Evolutionary conservation across 35 echinoderm and acorn worm species (phyloP).

Genomic region (Holothuria glaberrima): DNA sequence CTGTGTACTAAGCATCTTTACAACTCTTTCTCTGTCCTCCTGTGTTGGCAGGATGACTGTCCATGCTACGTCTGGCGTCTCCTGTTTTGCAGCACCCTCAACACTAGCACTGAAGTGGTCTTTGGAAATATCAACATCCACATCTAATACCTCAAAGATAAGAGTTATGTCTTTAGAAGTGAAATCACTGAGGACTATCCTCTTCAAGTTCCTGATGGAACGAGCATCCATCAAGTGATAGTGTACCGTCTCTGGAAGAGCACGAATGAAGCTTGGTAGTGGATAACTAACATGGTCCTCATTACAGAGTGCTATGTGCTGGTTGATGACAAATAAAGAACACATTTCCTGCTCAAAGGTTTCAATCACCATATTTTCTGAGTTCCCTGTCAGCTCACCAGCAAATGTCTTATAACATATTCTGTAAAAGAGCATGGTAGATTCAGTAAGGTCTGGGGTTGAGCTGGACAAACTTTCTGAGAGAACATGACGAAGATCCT

Average conservation of each 20-base stretch:
- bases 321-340: conserved; percentile 83
- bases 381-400: conserved; percentile 8
- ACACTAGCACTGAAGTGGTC: conserved; percentile 80
- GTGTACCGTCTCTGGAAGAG: conserved; percentile 81
- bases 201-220: conserved; percentile 62
- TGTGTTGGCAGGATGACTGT: conserved; percentile 76
- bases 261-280: conserved; percentile 79
- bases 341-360: conserved; percentile 25
- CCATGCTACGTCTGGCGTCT: conserved; percentile 81
- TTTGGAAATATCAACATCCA: conserved; percentile 88
- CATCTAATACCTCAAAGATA: conserved; percentile 87
- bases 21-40: conserved; percentile 87
- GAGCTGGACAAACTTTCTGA: conserved; percentile 61
- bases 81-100: conserved; percentile 40
- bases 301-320: conserved; percentile 75
- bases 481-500: conserved; percentile 87
- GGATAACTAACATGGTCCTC: conserved; percentile 98
- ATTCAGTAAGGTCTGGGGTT: conserved; percentile 54
- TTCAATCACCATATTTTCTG: conserved; percentile 13
- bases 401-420: conserved; percentile 43
- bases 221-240: conserved; percentile 70
- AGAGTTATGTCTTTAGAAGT: conserved; percentile 79
- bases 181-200: conserved; percentile 85
- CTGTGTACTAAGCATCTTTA: conserved; percentile 83
- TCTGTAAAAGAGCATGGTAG: conserved; percentile 78